Percentiles rank a stretch among this genome's conserved stretches.
Evolutionary conservation across 1,140 invertebrate species (phyloP).

Genomic region (Cardiocondyla obscurior): DNA sequence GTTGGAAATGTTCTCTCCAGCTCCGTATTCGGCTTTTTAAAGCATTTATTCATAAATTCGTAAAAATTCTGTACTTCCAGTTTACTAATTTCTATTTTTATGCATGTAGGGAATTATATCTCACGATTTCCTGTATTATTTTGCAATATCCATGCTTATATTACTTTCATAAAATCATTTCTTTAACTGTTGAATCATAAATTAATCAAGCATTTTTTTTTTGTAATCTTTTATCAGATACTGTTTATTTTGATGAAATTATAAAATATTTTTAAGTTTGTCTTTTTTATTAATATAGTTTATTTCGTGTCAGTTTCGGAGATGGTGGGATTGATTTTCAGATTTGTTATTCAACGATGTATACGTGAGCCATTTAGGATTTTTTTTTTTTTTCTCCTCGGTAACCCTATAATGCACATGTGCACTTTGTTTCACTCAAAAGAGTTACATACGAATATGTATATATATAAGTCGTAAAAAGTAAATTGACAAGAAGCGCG

Average conservation of each 20-base stretch:
- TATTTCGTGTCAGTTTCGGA: not conserved
- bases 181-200: not conserved
- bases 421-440: not conserved
- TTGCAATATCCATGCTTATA: not conserved
- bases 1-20: not conserved
- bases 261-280: not conserved
- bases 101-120: not conserved
- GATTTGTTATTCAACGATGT: not conserved
- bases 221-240: not conserved
- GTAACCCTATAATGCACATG: not conserved
- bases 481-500: not conserved
- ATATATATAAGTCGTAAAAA: not conserved
- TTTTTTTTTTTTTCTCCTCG: not conserved
- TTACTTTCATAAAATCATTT: not conserved
- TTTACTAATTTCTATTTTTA: slow-evolving; percentile 9
- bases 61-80: not conserved
- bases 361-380: not conserved
- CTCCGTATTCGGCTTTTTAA: not conserved
- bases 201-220: not conserved
- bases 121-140: not conserved
- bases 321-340: not conserved
- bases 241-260: not conserved
- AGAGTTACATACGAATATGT: not conserved
- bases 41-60: slow-evolving; percentile 12
- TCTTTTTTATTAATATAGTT: not conserved